Percentiles rank a stretch among this genome's conserved stretches.
Conservation (phyloP, 2,113 vertebrate species). For the Trochalopteron elliotii region DNA sequence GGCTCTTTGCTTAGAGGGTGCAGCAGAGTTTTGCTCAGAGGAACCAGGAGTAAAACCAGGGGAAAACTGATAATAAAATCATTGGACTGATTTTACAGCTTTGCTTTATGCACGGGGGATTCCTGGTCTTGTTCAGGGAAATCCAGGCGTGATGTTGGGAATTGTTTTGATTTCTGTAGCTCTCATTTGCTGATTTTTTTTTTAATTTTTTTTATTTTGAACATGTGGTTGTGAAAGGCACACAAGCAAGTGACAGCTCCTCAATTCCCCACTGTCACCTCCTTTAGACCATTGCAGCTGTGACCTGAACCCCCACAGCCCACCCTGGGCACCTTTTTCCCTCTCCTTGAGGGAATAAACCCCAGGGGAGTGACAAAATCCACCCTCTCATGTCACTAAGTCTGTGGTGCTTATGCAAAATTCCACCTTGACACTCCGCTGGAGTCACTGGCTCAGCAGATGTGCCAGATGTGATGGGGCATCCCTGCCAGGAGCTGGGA, state of each 20-base stretch:
- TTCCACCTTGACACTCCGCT: not conserved
- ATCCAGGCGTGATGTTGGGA: not conserved
- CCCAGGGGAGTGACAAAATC: not conserved
- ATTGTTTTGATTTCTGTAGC: not conserved
- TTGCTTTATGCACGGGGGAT: rapidly evolving
- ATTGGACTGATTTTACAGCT: not conserved
- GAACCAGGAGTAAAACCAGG: not conserved
- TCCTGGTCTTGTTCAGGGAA: not conserved
- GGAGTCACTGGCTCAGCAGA: not conserved
- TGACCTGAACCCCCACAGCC: not conserved
- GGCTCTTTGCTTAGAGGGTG: not conserved
- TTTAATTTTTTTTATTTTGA: not conserved
- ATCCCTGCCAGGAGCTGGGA: not conserved
- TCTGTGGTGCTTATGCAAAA: rapidly evolving
- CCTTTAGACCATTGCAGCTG: rapidly evolving
- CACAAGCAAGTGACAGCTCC: not conserved
- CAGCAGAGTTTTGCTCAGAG: not conserved
- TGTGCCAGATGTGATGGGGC: not conserved
- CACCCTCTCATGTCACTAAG: rapidly evolving
- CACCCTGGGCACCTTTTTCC: not conserved
- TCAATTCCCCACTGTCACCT: not conserved
- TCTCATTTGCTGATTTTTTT: not conserved
- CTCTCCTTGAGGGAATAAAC: not conserved
- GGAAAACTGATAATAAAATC: not conserved
- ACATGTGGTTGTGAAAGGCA: rapidly evolving